Evolutionary conservation across 1,140 invertebrate species (phyloP).

Genomic region (Macrotrachela quadricornifera): DNA sequence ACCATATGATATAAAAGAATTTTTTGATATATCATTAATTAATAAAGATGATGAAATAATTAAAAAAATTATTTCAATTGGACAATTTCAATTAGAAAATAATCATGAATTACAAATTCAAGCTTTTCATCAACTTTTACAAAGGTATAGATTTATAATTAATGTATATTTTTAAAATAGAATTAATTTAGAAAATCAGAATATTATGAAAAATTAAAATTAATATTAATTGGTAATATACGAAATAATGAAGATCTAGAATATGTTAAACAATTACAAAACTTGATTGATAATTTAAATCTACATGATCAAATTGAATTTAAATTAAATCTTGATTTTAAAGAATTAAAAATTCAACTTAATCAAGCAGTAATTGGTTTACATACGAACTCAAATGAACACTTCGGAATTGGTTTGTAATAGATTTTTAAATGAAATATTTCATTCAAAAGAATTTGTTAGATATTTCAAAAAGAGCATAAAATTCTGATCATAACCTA

Average conservation of each 20-base stretch:
- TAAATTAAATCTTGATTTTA: slow-evolving; percentile 58
- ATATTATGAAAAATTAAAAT: slow-evolving; percentile 12
- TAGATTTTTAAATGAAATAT: slow-evolving; percentile 34
- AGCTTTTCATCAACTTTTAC: slow-evolving; percentile 54
- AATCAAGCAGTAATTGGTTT: slow-evolving; percentile 52
- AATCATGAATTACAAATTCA: slow-evolving; percentile 76
- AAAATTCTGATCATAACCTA: too few relatives aligned
- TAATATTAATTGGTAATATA: slow-evolving; percentile 63
- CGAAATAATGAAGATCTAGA: slow-evolving; percentile 58
- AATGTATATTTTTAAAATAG: background rate
- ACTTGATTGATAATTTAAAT: slow-evolving; percentile 54
- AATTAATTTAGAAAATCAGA: background rate
- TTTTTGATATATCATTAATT: slow-evolving; percentile 44
- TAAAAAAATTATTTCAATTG: slow-evolving; percentile 55
- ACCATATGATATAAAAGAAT: slow-evolving; percentile 64
- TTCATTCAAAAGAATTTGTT: too few relatives aligned
- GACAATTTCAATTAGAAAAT: slow-evolving; percentile 91
- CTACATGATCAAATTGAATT: slow-evolving; percentile 68
- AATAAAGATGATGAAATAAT: slow-evolving; percentile 38
- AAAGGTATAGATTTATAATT: slow-evolving; percentile 15
- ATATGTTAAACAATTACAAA: slow-evolving; percentile 57
- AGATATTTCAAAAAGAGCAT: too few relatives aligned
- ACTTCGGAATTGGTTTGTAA: slow-evolving; percentile 73
- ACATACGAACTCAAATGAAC: slow-evolving; percentile 97
- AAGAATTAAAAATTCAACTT: slow-evolving; percentile 52